Evolutionary conservation across 2,797 vertebrate species (phyloP).

Genomic region (Garrulus glandarius): DNA sequence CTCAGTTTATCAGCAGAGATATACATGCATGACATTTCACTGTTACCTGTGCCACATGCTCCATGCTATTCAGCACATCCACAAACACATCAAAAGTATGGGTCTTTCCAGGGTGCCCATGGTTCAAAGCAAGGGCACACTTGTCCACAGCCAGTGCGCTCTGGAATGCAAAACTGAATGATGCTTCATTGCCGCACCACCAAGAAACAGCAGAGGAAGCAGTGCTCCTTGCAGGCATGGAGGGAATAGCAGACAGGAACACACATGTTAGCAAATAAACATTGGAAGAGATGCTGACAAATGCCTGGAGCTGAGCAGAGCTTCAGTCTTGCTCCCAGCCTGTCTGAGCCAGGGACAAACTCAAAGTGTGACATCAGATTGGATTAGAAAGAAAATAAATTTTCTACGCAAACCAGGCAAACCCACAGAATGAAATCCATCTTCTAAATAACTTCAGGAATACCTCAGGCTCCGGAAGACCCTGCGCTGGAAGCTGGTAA

Average conservation of each 20-base stretch:
- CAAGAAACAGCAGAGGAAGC: neutral
- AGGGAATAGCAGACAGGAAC: neutral
- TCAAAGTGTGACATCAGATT: neutral
- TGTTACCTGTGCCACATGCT: neutral
- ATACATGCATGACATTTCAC: neutral
- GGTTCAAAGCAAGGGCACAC: neutral
- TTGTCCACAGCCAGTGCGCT: accelerated
- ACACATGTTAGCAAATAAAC: accelerated
- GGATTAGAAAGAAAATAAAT: neutral
- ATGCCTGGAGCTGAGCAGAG: neutral
- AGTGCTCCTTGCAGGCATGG: neutral
- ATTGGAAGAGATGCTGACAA: neutral
- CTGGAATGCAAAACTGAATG: neutral
- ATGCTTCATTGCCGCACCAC: neutral
- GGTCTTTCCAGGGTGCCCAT: neutral
- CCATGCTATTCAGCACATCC: neutral
- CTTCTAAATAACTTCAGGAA: neutral
- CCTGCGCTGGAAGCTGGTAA: neutral
- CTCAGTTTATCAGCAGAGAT: neutral
- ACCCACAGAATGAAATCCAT: neutral
- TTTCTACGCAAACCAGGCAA: neutral
- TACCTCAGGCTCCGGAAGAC: neutral
- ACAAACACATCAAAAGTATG: neutral
- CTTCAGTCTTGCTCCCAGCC: neutral
- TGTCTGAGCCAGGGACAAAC: neutral